These are phyloP conservation scores for Synanceia verrucosa DNA, from an alignment of 2,797 vertebrate genomes.

Conservation along the genomic window DNA sequence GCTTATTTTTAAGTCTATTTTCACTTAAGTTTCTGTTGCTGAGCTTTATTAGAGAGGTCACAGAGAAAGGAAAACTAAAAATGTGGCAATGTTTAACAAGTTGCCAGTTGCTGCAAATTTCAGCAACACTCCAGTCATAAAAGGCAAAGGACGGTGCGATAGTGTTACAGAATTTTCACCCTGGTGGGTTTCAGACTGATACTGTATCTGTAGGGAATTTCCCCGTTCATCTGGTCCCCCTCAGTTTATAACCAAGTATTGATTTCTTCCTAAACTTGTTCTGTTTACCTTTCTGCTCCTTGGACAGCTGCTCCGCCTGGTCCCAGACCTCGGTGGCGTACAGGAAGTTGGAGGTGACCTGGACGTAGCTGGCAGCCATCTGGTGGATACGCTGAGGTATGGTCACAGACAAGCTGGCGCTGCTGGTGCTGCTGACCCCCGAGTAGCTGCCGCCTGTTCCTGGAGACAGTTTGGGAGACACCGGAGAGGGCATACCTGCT, in stretches of 20 bases:
- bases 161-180: neutral
- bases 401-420: slow-evolving; percentile 92
- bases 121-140: neutral
- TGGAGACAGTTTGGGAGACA: slow-evolving; percentile 97
- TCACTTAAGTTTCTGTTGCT: too few species aligned
- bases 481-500: slow-evolving; percentile 95
- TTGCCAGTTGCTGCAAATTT: neutral
- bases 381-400: slow-evolving; percentile 99
- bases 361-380: slow-evolving; percentile 99
- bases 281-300: slow-evolving; percentile 93
- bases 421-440: slow-evolving; percentile 89
- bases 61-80: neutral
- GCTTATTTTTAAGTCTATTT: neutral
- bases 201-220: neutral
- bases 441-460: slow-evolving; percentile 93
- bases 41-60: neutral
- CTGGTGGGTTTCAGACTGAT: neutral
- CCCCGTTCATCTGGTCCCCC: neutral
- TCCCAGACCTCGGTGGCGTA: slow-evolving; percentile 99
- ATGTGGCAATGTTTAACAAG: neutral
- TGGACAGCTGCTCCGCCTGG: slow-evolving; percentile 96
- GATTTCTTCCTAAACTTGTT: neutral
- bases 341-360: slow-evolving; percentile 98
- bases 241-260: neutral
- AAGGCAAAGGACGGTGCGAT: neutral